These are phyloP conservation scores for Enteromius trimaculatus DNA, from an alignment of 2,797 vertebrate species.

Conservation along the genomic window DNA sequence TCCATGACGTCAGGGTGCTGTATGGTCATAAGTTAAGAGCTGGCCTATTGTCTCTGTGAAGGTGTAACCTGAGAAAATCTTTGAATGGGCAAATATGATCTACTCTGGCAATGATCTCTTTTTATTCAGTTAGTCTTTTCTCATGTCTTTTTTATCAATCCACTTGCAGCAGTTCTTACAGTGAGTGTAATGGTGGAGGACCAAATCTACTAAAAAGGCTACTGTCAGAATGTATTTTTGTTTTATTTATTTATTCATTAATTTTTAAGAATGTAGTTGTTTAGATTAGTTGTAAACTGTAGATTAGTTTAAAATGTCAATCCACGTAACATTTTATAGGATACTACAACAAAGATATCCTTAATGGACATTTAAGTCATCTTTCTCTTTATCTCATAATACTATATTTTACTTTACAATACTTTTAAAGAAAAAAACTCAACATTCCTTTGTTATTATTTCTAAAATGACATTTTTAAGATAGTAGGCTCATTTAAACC, in stretches of 20 bases:
- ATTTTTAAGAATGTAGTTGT: neutral
- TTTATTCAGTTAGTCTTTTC: neutral
- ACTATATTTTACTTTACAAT: neutral
- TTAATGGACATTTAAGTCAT: neutral
- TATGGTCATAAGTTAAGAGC: conserved; percentile 25
- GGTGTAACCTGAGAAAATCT: neutral
- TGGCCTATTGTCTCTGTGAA: conserved; percentile 22
- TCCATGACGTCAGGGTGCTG: conserved; percentile 25
- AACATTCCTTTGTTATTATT: neutral
- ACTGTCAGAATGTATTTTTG: neutral
- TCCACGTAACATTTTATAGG: neutral
- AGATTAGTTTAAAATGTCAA: neutral
- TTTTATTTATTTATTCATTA: too few relatives aligned
- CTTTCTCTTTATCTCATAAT: neutral
- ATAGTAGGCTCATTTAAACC: neutral
- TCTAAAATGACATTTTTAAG: neutral
- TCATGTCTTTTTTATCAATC: neutral
- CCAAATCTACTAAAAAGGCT: neutral
- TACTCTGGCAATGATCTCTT: neutral
- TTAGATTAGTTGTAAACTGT: neutral
- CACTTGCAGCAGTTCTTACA: neutral
- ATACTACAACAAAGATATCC: neutral
- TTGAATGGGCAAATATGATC: neutral
- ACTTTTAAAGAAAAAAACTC: neutral
- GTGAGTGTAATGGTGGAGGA: neutral